Base-by-base conservation (phyloP, 2,797 vertebrate species). In the Ispidina lecontei region DNA sequence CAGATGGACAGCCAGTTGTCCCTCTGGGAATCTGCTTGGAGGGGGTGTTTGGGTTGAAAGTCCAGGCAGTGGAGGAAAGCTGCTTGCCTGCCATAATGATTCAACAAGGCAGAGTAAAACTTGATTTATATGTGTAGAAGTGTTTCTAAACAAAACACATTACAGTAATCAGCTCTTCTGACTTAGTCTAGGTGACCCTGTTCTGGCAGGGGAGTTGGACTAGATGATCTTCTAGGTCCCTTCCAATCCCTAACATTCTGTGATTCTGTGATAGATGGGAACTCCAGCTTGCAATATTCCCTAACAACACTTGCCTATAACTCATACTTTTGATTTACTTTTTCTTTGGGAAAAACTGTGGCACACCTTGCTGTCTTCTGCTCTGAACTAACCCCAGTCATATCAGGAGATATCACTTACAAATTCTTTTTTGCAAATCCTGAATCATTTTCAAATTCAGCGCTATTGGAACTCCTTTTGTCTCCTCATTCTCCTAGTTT, bases 131-230 rank as follows among this genome's bases (percentile, higher is more conserved):
- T 25, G 17, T 31, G 26, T 44, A 43, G 82, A 59, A 91, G 80
- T 20, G 31, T 58, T 55, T 80, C 78, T 64, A 71, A 87, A 63
- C 76, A 85, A 94, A 93, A 68, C 6, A 2, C 12, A 22, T 58
- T 47, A 64, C 31, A 43, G 43, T 68, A 87, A 89, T 92, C 82
- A 51, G 67, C 25, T 93, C 87, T 89, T 41, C 79, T 93, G 91
- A 39, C 37, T 39, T 39, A 39, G 37, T 39, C 14, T 39, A 39
- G 6, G 37, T 39, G 6, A 39, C 37, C 37, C 37, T 39, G 37
- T 14, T 39, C 37, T 37, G 37, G 37, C 37, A 37, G 37, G 37
- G 37, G 37, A 37, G 37, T 37, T 37, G 37, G 37, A 37, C 37
- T 37, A 37, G 37, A 37, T 37, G 37, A 37, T 14, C 37, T 37